Conservation (phyloP, 1,140 invertebrate species). For the Eurytemora carolleeae region DNA sequence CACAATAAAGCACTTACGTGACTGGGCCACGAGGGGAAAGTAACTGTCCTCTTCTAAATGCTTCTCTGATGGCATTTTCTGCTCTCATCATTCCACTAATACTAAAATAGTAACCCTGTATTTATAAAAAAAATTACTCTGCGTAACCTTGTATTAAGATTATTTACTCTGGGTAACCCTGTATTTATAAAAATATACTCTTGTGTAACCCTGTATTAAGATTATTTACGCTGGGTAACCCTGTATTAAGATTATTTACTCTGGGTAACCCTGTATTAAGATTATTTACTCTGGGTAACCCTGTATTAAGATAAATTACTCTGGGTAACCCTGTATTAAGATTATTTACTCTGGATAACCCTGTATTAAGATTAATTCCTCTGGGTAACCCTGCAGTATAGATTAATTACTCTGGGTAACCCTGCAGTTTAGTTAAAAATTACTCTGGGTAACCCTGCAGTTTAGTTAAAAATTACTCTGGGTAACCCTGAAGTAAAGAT, state of each 20-base stretch:
- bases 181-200: not conserved
- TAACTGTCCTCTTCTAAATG: not conserved
- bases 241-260: no score
- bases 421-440: not conserved
- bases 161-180: not conserved
- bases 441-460: not conserved
- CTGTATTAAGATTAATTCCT: not conserved
- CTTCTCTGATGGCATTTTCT: not conserved
- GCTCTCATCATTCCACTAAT: not conserved
- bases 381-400: not conserved
- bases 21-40: no score
- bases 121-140: no score
- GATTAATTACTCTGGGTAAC: not conserved
- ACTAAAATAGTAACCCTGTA: not conserved
- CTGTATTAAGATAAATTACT: not conserved
- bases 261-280: not conserved
- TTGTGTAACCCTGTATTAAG: not conserved
- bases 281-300: not conserved
- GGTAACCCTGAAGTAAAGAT: not conserved
- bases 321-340: not conserved
- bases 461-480: not conserved
- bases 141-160: not conserved
- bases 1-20: no score
- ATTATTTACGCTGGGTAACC: not conserved
- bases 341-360: not conserved